phyloP scores from a whole-genome alignment of 2,797 vertebrate species.

The Orientallactaga sibirica region DNA sequence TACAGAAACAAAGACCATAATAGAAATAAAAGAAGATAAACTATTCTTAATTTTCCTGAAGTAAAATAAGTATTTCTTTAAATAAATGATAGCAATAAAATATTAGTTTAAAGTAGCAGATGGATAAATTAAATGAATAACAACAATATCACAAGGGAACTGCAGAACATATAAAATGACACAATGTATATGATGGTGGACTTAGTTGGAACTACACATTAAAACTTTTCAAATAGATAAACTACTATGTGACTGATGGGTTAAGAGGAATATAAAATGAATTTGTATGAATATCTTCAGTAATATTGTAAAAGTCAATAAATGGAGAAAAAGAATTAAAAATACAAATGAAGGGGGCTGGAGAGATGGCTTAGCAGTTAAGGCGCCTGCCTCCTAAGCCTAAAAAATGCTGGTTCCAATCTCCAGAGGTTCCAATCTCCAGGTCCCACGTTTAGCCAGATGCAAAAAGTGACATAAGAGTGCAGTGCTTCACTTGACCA shows the following conservation, averaged over 20 bases:
- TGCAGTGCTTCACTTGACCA: too few relatives aligned
- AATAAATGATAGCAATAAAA: not conserved
- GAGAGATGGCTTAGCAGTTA: too few relatives aligned
- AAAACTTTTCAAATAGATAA: not conserved
- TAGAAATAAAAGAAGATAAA: too few relatives aligned
- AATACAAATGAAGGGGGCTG: too few relatives aligned
- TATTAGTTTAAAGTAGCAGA: not conserved
- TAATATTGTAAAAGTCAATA: not conserved
- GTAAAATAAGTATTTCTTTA: not conserved
- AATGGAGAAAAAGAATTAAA: not conserved
- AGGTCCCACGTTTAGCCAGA: too few relatives aligned
- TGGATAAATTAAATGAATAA: not conserved
- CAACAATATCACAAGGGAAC: too few relatives aligned
- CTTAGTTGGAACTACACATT: not conserved
- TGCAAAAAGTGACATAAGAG: too few relatives aligned
- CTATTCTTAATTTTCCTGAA: not conserved
- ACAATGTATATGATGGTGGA: not conserved
- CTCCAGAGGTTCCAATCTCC: too few relatives aligned
- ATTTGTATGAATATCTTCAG: not conserved
- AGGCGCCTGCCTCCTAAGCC: too few relatives aligned
- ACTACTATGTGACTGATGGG: not conserved
- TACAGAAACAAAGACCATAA: too few relatives aligned
- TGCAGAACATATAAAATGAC: too few relatives aligned
- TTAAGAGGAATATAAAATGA: not conserved
- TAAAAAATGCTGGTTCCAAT: too few relatives aligned